Evolutionary conservation across 2,113 vertebrate species (phyloP), one percentile per base, ranked within the genome.

Genomic region (Apteryx owenii): DNA sequence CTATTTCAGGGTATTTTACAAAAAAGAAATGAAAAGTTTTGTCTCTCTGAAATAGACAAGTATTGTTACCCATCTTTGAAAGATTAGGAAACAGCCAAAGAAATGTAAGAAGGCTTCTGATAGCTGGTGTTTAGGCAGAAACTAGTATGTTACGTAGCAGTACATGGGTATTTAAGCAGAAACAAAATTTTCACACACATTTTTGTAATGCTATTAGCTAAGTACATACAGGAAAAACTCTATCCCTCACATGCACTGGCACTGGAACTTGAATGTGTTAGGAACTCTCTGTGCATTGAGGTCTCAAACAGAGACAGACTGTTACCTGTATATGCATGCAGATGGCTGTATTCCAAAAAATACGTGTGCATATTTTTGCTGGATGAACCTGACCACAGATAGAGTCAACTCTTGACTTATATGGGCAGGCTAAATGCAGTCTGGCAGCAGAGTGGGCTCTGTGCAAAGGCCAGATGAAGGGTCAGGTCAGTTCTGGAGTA

Each of bases 231-330:
- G 23, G 80, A 60, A 53, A 70, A 70, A 87, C 8, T 40, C 46
- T n/a, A 2, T 15, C 36, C 36, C 31, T 70, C 50, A 40, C 10
- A 6, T 5, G 10, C 31, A 9, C 6, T 28, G n/a, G 22, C 17
- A 61, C 22, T 29, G 60, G 56, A 31, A 38, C 62, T 5, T 5
- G 4, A 56, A 17, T 0, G 1, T 2, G 40, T 28, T 29, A 42
- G 29, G 13, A 68, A 44, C 25, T 68, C 10, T 44, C 17, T 11
- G 44, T 28, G 62, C 65, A 78, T 13, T 2, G 8, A 18, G 36
- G 29, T 85, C 31, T 28, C 31, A 65, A 18, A 42, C 12, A 81
- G 40, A 54, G 36, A 36, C 70, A 65, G 33, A 44, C 40, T 0
- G 1, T 13, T 29, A 23, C n/a, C n/a, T 73, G n/a, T 73, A 28